A percentile compares a stretch with the other conserved stretches of the same genome.
Conservation (phyloP, 2,888 invertebrate species). For the Dysmachus trigonus region DNA sequence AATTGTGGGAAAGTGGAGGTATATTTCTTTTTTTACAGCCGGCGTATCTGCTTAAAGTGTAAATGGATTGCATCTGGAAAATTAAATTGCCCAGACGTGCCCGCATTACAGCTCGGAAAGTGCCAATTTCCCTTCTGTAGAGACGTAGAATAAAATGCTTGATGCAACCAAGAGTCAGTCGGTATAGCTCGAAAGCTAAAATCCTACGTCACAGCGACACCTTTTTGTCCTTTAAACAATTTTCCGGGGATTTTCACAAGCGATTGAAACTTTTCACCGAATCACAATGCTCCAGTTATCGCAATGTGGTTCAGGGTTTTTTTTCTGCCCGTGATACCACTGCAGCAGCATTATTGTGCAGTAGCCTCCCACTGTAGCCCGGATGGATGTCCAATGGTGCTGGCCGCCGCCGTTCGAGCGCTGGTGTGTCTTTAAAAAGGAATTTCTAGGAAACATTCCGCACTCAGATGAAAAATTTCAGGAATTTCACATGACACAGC, state of each 20-base stretch:
- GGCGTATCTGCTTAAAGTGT: background rate
- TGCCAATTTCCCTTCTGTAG: background rate
- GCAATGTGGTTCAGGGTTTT: background rate
- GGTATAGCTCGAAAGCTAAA: background rate
- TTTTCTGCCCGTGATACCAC: background rate
- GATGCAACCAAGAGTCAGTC: background rate
- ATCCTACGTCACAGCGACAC: background rate
- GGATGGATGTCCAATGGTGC: background rate
- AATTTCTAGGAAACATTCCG: slow-evolving; percentile 3
- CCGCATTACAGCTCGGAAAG: background rate
- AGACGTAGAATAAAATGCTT: background rate
- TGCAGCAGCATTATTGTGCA: background rate
- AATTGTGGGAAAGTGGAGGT: background rate
- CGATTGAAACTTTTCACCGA: slow-evolving; percentile 3
- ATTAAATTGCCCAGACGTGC: background rate
- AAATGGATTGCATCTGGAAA: background rate
- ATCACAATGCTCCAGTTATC: slow-evolving; percentile 18
- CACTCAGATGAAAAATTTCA: slow-evolving; percentile 14
- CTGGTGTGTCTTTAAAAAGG: slow-evolving; percentile 6
- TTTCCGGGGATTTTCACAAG: background rate
- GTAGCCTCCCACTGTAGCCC: background rate
- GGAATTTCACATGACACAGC: slow-evolving; percentile 30
- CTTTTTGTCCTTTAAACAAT: background rate
- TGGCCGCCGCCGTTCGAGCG: too few species aligned
- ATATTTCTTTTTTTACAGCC: background rate